Percentiles rank a stretch among this genome's conserved stretches.
These are phyloP conservation scores for Malacoctenus gilli DNA, from an alignment of 2,797 vertebrate genomes.

Conservation along the genomic window DNA sequence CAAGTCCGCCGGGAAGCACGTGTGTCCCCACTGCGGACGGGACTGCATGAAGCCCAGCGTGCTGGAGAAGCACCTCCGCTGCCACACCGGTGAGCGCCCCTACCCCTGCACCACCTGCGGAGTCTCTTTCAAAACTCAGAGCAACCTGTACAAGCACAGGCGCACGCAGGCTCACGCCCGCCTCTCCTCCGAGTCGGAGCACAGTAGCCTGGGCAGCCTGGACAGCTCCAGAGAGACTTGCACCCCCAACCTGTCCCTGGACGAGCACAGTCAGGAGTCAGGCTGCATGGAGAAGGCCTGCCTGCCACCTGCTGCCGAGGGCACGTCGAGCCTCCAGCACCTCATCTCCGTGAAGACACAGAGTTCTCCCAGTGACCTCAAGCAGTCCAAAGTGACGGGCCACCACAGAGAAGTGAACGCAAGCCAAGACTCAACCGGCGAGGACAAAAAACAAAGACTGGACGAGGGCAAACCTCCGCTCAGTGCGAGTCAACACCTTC, in stretches of 20 bases:
- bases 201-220: slow-evolving; percentile 58
- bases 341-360: neutral
- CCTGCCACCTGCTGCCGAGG: slow-evolving; percentile 19
- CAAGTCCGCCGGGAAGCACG: slow-evolving; percentile 87
- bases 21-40: slow-evolving; percentile 92
- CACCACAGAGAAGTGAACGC: slow-evolving; percentile 34
- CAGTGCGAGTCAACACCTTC: slow-evolving; percentile 70
- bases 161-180: slow-evolving; percentile 92
- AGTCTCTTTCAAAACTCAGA: slow-evolving; percentile 97
- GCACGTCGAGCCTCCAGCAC: no score
- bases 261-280: slow-evolving; percentile 55
- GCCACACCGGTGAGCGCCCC: slow-evolving; percentile 95
- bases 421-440: slow-evolving; percentile 26
- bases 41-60: slow-evolving; percentile 98
- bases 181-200: slow-evolving; percentile 85
- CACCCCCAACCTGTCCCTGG: slow-evolving; percentile 62
- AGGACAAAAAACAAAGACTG: slow-evolving; percentile 20
- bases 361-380: slow-evolving; percentile 42
- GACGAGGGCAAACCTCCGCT: slow-evolving; percentile 30
- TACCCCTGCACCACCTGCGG: slow-evolving; percentile 92
- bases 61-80: slow-evolving; percentile 95
- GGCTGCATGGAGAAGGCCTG: slow-evolving; percentile 54
- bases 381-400: slow-evolving; percentile 33
- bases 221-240: slow-evolving; percentile 76
- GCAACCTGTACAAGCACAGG: slow-evolving; percentile 96